Percentiles rank a stretch among this genome's conserved stretches.
Evolutionary conservation across 2,888 invertebrate species (phyloP).

Genomic region (Microctonus aethiopoides): DNA sequence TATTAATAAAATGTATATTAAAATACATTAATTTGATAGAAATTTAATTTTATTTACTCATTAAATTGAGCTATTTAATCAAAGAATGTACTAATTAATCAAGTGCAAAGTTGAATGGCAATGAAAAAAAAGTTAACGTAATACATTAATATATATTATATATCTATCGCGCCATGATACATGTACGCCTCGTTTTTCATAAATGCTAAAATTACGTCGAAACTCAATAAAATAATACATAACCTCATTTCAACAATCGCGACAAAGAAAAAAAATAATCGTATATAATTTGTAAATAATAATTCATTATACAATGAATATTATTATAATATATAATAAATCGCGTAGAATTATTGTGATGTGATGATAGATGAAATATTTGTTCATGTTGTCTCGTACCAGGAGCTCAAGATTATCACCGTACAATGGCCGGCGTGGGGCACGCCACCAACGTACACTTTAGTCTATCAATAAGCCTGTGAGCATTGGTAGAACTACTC

Average conservation of each 20-base stretch:
- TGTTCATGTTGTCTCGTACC: neutral
- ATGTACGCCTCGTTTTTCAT: neutral
- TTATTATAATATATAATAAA: too few relatives aligned
- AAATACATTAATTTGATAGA: too few relatives aligned
- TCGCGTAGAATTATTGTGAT: too few relatives aligned
- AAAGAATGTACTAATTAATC: too few relatives aligned
- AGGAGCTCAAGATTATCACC: neutral
- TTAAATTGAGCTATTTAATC: too few relatives aligned
- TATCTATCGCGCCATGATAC: constrained; percentile 9
- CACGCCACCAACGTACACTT: constrained; percentile 51
- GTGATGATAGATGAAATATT: too few relatives aligned
- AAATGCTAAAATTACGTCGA: neutral
- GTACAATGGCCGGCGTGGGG: constrained; percentile 64
- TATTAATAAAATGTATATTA: too few relatives aligned
- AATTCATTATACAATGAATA: too few relatives aligned
- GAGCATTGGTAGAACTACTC: constrained; percentile 38
- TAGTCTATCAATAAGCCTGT: constrained; percentile 9
- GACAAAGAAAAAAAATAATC: neutral
- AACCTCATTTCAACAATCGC: neutral
- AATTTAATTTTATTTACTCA: too few relatives aligned
- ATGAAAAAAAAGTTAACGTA: neutral
- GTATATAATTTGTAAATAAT: too few relatives aligned
- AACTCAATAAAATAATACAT: neutral
- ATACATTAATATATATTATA: neutral
- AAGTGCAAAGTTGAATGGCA: neutral